Evolutionary conservation across 64 coral and sea anemone genomes (phyloP), one percentile per base, ranked within the genome.

Genomic region (Catalaphyllia jardinei): DNA sequence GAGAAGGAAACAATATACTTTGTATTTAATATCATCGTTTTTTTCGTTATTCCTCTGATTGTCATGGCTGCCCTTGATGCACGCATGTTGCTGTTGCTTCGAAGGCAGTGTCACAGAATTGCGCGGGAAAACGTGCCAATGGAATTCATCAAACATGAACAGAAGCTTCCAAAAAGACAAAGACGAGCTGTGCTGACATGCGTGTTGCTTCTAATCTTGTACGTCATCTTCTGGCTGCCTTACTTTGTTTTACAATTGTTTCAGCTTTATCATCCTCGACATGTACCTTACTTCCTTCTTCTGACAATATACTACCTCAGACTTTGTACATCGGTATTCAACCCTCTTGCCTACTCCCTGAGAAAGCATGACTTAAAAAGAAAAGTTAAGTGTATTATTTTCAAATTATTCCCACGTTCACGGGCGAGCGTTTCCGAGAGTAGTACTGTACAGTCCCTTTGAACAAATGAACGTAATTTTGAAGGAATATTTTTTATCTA

Each of bases 361-460:
- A 87, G 90, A 22, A 84, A 92, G n/a, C 38, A 62, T 52, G 86
- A 76, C 31, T 31, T 92, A n/a, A 79, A 76, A 87, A 78, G 90
- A 39, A 67, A n/a, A 15, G 62, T 78, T 16, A 67, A 51, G 38
- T 3, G 22, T 28, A 51, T 85, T 33, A 4, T 50, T 67, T 71
- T 27, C 38, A 85, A 71, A 24, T n/a, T 69, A n/a, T 10, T 69
- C 11, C 65, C 65, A n/a, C 22, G 11, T 10, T 27, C n/a, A 25
- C 22, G 22, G 24, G 1, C 22, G n/a, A 46, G 7, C 42, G 65
- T n/a, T 8, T 13, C 22, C 20, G 74, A 77, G 19, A 77, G n/a
- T 19, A 38, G 74, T 8, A 77, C 74, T 1, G 74, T 50, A 10
- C 74, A 76, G 19, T 46, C 49, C 49, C 74, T 14, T 35, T 76